These are phyloP conservation scores for Odiellus spinosus DNA, from an alignment of 2,888 invertebrate genomes.

Conservation along the genomic window DNA sequence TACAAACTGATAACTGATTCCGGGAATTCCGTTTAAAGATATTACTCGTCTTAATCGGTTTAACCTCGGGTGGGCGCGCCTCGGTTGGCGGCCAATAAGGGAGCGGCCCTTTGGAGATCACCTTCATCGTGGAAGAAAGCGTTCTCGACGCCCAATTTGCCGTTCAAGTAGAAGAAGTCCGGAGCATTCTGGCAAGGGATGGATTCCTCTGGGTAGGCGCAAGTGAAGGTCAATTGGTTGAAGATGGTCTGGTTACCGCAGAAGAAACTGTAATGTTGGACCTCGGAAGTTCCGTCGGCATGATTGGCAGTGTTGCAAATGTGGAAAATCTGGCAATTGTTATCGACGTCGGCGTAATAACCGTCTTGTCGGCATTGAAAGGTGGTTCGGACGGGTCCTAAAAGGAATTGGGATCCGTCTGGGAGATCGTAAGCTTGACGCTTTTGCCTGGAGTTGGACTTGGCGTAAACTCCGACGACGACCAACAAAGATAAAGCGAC, in stretches of 20 bases:
- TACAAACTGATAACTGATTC: too few relatives aligned
- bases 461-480: too few relatives aligned
- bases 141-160: slow-evolving; percentile 14
- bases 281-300: slow-evolving; percentile 7
- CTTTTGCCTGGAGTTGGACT: not conserved
- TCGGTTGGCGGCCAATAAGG: slow-evolving; percentile 1
- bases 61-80: too few relatives aligned
- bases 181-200: slow-evolving; percentile 13
- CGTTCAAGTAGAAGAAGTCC: slow-evolving; percentile 16
- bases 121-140: slow-evolving; percentile 12
- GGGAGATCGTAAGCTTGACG: slow-evolving; percentile 15
- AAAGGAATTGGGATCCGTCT: slow-evolving; percentile 13
- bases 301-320: slow-evolving; percentile 14
- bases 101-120: slow-evolving; percentile 13
- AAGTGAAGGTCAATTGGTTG: slow-evolving; percentile 16
- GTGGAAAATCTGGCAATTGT: slow-evolving; percentile 18
- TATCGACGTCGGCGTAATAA: slow-evolving; percentile 17
- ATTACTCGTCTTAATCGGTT: too few relatives aligned
- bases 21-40: too few relatives aligned
- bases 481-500: too few relatives aligned
- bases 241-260: slow-evolving; percentile 18
- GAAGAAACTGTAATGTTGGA: slow-evolving; percentile 15
- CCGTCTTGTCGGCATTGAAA: slow-evolving; percentile 14
- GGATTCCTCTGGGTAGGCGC: slow-evolving; percentile 14
- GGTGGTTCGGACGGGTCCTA: slow-evolving; percentile 13